These are phyloP conservation scores for Geodia barretti DNA, from an alignment of 37 sponge, comb jelly and placozoan species.

Conservation along the genomic window DNA sequence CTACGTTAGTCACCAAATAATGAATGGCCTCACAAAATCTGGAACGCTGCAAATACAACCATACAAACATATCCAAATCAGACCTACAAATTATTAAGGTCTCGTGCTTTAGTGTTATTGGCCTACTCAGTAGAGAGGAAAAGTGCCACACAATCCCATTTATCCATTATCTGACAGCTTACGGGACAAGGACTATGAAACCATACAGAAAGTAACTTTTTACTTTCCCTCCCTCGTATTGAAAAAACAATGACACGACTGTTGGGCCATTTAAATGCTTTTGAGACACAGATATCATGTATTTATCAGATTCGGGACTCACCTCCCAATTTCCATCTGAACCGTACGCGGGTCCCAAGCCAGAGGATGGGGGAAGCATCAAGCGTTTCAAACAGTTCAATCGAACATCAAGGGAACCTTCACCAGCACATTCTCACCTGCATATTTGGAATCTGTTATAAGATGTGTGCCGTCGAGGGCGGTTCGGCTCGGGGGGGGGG, in stretches of 20 bases:
- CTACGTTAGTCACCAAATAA: slow-evolving; percentile 72
- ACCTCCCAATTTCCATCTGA: not conserved
- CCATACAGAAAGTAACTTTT: no score
- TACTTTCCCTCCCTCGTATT: no score
- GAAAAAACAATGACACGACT: not conserved
- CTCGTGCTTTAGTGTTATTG: not conserved
- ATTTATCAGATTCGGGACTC: no score
- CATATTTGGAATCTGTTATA: no score
- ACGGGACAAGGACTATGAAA: no score
- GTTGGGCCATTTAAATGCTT: no score
- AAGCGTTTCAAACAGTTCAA: slow-evolving; percentile 65
- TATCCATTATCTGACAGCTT: no score
- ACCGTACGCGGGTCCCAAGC: slow-evolving; percentile 88
- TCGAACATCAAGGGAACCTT: slow-evolving; percentile 37
- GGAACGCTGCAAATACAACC: slow-evolving; percentile 55
- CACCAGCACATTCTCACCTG: slow-evolving; percentile 53
- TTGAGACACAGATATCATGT: no score
- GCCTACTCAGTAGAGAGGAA: no score
- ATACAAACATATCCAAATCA: not conserved
- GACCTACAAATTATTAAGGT: not conserved
- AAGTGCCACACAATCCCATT: no score
- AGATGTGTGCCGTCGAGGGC: no score
- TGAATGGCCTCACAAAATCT: slow-evolving; percentile 69
- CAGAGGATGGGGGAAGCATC: slow-evolving; percentile 75
- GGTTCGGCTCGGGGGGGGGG: no score